Base-by-base conservation (phyloP, 2,888 invertebrate species). In the Andrena fulva region DNA sequence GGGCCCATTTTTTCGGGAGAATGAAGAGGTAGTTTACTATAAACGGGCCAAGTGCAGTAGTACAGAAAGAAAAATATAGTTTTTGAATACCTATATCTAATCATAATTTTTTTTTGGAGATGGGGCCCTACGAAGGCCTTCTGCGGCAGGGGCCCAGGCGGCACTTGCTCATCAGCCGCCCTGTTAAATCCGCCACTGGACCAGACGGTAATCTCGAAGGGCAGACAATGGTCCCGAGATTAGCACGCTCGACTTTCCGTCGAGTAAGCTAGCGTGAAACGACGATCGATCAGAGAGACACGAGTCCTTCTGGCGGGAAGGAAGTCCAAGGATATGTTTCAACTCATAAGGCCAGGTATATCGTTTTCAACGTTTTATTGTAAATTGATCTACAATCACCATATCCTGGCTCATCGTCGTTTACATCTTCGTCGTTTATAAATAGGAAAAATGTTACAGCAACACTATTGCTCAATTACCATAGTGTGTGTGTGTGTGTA, bases 361-460 rank as follows among this genome's bases (percentile, higher is more conserved):
- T 86, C 68, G 62, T 87, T 87, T 87, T 87, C 70, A 76, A 80
- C 52, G 35, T 92, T 92, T 92, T 92, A 92, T 92, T 93, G 91
- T 90, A 93, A 92, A 93, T 91, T 92, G 88, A 85, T 90, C 92
- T 93, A 92, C 92, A 92, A 91, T 92, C 91, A 91, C 90, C 91
- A 90, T 88, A 84, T 88, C 78, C 82, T 90, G 88, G 88, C 85
- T 89, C 89, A 88, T 89, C 87, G 85, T 90, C 87, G 80, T 88
- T 92, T 80, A 92, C 92, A 92, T 86, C 70, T 72, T 85, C 77
- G 76, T 90, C 69, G 83, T 90, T 69, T 90, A 91, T 92, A 91
- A 92, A 92, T 92, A 92, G 89, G 91, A 92, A 93, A 77, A 92
- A 91, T 90, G 84, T 87, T 85, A 88, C 85, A 82, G 64, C 77